Evolutionary conservation across 2,113 vertebrate genomes (phyloP).

Genomic region (Hippocampus zosterae): DNA sequence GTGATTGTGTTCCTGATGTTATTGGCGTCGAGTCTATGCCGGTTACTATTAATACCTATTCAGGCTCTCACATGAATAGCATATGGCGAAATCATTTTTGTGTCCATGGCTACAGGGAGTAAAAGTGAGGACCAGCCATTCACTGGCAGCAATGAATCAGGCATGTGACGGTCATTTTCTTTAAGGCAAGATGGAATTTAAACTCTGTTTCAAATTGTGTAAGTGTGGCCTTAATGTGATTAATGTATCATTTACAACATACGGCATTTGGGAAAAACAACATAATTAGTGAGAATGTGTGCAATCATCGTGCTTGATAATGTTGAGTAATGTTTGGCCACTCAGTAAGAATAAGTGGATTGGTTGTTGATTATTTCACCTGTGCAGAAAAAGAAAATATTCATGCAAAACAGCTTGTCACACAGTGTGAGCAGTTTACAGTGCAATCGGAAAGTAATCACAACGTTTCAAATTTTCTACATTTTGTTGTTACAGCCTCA

Average conservation of each 20-base stretch:
- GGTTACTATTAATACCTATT: constrained; percentile 5
- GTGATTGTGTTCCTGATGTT: constrained; percentile 58
- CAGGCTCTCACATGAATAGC: background rate
- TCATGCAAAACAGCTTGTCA: background rate
- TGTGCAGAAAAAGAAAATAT: background rate
- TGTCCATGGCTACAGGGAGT: constrained; percentile 7
- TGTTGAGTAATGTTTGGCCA: background rate
- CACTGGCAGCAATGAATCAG: background rate
- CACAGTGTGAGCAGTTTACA: background rate
- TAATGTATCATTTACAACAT: background rate
- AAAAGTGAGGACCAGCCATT: background rate
- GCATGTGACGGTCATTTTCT: background rate
- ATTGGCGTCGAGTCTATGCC: constrained; percentile 35
- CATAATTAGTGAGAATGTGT: background rate
- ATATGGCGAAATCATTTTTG: background rate
- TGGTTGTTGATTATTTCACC: no score
- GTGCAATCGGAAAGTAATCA: no score
- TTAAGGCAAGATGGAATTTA: background rate
- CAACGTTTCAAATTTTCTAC: no score
- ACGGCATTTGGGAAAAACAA: background rate
- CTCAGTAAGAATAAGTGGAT: background rate
- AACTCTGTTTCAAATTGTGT: background rate
- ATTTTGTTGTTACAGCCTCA: no score
- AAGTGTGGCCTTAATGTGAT: background rate
- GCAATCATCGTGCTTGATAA: background rate